phyloP scores from a whole-genome alignment of 2,797 vertebrate species.

The Hydrolagus colliei region DNA sequence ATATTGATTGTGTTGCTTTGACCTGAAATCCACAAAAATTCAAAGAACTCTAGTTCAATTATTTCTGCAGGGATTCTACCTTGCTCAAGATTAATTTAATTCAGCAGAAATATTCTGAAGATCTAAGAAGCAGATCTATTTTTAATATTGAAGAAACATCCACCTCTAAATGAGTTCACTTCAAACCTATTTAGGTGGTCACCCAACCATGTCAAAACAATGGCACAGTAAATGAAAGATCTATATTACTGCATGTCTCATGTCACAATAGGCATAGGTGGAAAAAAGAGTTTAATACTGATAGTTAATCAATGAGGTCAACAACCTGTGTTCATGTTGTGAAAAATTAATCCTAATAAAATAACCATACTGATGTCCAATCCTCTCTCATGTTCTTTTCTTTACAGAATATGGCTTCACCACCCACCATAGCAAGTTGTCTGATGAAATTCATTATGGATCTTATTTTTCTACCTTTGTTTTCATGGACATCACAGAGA shows the following conservation, averaged over 20 bases:
- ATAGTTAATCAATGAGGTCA: conserved; percentile 69
- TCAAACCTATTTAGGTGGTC: conserved; percentile 57
- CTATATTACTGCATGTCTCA: conserved; percentile 56
- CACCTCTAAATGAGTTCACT: conserved; percentile 49
- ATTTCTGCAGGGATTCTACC: conserved; percentile 24
- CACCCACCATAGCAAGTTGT: too few relatives aligned
- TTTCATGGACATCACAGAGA: too few relatives aligned
- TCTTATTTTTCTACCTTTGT: too few relatives aligned
- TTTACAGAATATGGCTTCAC: too few relatives aligned
- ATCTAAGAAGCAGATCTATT: conserved; percentile 17
- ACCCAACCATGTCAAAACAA: conserved; percentile 62
- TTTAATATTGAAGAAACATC: conserved; percentile 8
- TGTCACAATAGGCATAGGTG: conserved; percentile 62
- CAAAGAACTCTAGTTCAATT: conserved; percentile 2
- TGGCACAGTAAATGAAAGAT: conserved; percentile 69
- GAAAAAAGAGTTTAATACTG: conserved; percentile 59
- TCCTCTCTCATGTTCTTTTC: not conserved
- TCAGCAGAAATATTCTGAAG: conserved; percentile 17
- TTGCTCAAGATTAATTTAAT: conserved; percentile 30
- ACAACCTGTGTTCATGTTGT: conserved; percentile 60
- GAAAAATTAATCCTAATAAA: conserved; percentile 47
- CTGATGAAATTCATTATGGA: too few relatives aligned
- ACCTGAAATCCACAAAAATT: conserved; percentile 4
- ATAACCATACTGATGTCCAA: not conserved
- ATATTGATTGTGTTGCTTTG: conserved; percentile 29